Conservation (phyloP, 2,888 invertebrate species). For the Chironomus riparius region DNA sequence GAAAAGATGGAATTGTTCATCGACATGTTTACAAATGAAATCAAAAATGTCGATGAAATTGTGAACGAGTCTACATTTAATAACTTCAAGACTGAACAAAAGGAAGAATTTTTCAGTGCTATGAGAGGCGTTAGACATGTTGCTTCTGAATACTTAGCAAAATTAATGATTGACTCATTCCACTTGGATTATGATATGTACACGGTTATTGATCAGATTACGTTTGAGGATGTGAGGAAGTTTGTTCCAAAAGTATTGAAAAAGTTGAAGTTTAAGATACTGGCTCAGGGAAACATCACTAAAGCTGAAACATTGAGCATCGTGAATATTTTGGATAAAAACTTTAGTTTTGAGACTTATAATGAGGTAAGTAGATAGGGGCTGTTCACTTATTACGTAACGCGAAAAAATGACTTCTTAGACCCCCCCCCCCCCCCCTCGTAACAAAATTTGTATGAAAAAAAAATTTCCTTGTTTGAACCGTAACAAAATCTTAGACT, state of each 20-base stretch:
- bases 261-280: constrained; percentile 58
- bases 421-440: no score
- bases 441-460: no score
- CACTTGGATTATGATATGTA: constrained; percentile 51
- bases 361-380: constrained; percentile 26
- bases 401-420: no score
- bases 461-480: no score
- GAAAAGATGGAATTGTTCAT: constrained; percentile 54
- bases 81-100: constrained; percentile 52
- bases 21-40: constrained; percentile 55
- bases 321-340: constrained; percentile 48
- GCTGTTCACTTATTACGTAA: no score
- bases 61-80: constrained; percentile 57
- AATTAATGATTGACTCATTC: background rate
- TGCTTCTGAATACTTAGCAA: background rate
- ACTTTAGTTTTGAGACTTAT: constrained; percentile 46
- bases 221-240: constrained; percentile 50
- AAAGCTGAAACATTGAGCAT: constrained; percentile 53
- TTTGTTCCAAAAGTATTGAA: constrained; percentile 53
- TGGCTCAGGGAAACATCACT: constrained; percentile 73
- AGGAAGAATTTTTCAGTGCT: constrained; percentile 67
- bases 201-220: constrained; percentile 46
- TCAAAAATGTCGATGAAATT: constrained; percentile 50
- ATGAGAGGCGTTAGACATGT: constrained; percentile 29
- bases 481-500: no score